Conservation (phyloP, 2,888 invertebrate species). For the Eustalomyia histrio region DNA sequence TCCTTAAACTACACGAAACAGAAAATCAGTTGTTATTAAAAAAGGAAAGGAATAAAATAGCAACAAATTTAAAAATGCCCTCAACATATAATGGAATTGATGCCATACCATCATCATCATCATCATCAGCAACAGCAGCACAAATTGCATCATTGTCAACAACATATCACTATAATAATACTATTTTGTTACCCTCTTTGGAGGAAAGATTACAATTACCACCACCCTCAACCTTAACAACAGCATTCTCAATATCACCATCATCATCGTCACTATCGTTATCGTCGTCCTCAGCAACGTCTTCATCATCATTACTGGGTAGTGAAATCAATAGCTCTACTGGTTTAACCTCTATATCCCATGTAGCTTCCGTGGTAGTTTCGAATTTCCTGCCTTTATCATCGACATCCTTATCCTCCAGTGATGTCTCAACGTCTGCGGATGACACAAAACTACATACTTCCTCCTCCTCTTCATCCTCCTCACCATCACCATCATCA, state of each 20-base stretch:
- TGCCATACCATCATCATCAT: constrained; percentile 55
- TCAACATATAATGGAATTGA: constrained; percentile 61
- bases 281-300: constrained; percentile 35
- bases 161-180: constrained; percentile 64
- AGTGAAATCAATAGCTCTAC: constrained; percentile 64
- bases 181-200: constrained; percentile 59
- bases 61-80: constrained; percentile 66
- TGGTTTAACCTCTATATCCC: constrained; percentile 64
- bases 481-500: constrained; percentile 58
- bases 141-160: constrained; percentile 59
- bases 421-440: constrained; percentile 60
- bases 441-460: constrained; percentile 52
- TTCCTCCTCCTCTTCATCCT: constrained; percentile 54
- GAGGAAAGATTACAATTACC: constrained; percentile 55
- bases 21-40: too few species aligned
- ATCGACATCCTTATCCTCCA: constrained; percentile 62
- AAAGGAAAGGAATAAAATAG: constrained; percentile 48
- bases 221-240: constrained; percentile 32
- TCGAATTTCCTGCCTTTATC: constrained; percentile 69
- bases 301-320: constrained; percentile 41
- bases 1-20: constrained; percentile 23
- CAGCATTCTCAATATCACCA: constrained; percentile 20
- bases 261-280: constrained; percentile 39
- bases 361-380: constrained; percentile 67
- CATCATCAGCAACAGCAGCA: constrained; percentile 66